Evolutionary conservation across 2,888 invertebrate species (phyloP).

Genomic region (Nomada fabriciana): DNA sequence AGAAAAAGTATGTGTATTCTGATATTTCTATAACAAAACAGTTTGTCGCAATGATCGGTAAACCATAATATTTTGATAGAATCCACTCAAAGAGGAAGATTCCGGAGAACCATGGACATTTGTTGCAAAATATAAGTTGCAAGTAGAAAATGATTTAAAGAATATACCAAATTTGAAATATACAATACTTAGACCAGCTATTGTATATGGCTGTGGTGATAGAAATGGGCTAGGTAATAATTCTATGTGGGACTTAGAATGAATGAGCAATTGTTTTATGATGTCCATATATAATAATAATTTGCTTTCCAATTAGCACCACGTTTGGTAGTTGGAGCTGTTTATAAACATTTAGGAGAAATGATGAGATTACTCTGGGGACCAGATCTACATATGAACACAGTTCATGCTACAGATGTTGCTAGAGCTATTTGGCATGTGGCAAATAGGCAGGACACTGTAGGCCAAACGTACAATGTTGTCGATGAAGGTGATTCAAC

Average conservation of each 20-base stretch:
- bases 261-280: background rate
- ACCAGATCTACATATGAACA: conserved; percentile 92
- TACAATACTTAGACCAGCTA: conserved; percentile 92
- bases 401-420: conserved; percentile 94
- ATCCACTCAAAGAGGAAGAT: conserved; percentile 91
- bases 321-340: conserved; percentile 93
- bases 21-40: background rate
- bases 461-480: conserved; percentile 90
- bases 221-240: conserved; percentile 90
- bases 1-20: conserved; percentile 88
- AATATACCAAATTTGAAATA: conserved; percentile 89
- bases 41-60: conserved; percentile 15
- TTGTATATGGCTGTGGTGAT: conserved; percentile 95
- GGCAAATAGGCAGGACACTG: conserved; percentile 85
- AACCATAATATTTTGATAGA: conserved; percentile 78
- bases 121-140: conserved; percentile 92
- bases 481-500: conserved; percentile 94
- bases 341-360: conserved; percentile 94
- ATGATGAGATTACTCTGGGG: conserved; percentile 97
- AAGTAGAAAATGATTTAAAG: conserved; percentile 92
- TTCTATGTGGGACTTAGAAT: background rate
- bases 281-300: background rate
- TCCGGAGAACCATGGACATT: conserved; percentile 93
- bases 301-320: conserved; percentile 87
- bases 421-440: conserved; percentile 93